A percentile compares a stretch with the other conserved stretches of the same genome.
Evolutionary conservation across 2,113 vertebrate species (phyloP).

Genomic region (Ursus arctos): DNA sequence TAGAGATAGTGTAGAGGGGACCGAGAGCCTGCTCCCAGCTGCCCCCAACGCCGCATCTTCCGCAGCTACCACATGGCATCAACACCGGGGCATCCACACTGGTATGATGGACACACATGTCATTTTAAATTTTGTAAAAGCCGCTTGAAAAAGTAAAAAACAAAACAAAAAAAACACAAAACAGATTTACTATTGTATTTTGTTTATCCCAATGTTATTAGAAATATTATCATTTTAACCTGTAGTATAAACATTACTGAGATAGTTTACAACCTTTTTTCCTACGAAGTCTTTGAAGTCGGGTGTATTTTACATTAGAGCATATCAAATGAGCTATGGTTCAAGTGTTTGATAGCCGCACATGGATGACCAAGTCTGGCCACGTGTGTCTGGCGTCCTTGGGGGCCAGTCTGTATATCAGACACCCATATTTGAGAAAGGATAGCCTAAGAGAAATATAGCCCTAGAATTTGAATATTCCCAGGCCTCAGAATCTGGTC

Average conservation of each 20-base stretch:
- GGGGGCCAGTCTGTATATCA: too few species aligned
- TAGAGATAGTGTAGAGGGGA: not conserved
- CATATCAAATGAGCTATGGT: not conserved
- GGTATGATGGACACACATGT: accelerated
- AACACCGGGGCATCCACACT: too few species aligned
- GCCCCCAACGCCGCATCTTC: accelerated
- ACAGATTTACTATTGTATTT: not conserved
- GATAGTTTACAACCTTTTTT: not conserved
- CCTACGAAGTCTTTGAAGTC: not conserved
- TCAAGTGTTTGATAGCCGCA: not conserved
- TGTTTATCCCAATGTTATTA: not conserved
- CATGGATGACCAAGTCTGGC: not conserved
- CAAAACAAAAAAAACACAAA: not conserved
- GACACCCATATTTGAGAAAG: not conserved
- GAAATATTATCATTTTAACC: not conserved
- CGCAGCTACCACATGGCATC: accelerated
- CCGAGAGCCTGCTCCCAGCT: accelerated
- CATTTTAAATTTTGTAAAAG: not conserved
- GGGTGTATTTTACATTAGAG: not conserved
- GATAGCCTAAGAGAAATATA: not conserved
- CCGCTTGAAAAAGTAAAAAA: not conserved
- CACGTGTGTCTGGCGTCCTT: accelerated
- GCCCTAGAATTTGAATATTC: not conserved
- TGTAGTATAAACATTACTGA: not conserved
- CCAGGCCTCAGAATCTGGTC: not conserved